Evolutionary conservation across 2,888 invertebrate genomes (phyloP).

Genomic region (Monoplex corrugatus): DNA sequence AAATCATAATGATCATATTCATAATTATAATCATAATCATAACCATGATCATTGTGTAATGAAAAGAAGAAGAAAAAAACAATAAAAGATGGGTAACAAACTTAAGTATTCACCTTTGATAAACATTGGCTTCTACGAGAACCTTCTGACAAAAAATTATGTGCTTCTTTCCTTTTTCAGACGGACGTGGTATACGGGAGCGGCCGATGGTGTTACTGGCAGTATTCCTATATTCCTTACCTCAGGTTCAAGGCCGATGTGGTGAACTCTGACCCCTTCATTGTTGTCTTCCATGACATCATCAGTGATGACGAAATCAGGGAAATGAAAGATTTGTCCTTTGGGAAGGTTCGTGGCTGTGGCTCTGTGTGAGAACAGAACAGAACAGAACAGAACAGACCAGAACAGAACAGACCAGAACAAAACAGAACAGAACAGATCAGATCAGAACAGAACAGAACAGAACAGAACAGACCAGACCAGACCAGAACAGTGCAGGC

Average conservation of each 20-base stretch:
- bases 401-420: constrained; percentile 19
- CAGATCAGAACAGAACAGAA: constrained; percentile 15
- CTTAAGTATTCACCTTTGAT: too few relatives aligned
- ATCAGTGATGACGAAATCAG: constrained; percentile 57
- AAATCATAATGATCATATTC: too few relatives aligned
- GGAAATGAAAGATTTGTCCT: constrained; percentile 54
- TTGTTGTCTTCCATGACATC: constrained; percentile 61
- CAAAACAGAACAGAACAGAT: constrained; percentile 10
- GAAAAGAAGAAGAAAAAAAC: too few relatives aligned
- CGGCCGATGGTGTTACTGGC: constrained; percentile 44
- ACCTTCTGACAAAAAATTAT: too few relatives aligned
- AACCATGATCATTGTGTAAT: too few relatives aligned
- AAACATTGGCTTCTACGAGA: too few relatives aligned
- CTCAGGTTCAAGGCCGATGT: constrained; percentile 56
- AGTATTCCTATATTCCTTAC: constrained; percentile 51
- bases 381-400: constrained; percentile 10
- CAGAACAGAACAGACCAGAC: constrained; percentile 13
- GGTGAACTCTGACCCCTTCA: constrained; percentile 54
- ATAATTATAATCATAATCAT: too few relatives aligned
- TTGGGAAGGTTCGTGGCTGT: constrained; percentile 47
- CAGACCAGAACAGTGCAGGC: background rate
- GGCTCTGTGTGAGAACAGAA: too few relatives aligned
- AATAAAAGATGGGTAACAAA: too few relatives aligned
- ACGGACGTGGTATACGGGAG: constrained; percentile 26
- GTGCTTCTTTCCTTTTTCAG: too few relatives aligned